Evolutionary conservation across 2,797 vertebrate species (phyloP).

Genomic region (Manis crassicaudata): DNA sequence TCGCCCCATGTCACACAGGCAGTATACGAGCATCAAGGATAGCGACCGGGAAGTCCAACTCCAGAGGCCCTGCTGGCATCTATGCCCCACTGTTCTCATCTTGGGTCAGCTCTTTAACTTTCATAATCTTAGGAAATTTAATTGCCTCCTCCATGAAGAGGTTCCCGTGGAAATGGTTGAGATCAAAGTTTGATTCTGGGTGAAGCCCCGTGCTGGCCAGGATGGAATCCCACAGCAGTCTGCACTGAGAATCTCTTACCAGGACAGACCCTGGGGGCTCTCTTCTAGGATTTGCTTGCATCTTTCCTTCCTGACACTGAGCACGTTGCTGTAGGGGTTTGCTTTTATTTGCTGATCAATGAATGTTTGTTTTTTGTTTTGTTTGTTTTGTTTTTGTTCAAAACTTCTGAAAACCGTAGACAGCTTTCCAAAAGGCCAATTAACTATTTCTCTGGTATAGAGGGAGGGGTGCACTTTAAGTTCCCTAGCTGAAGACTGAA

Average conservation of each 20-base stretch:
- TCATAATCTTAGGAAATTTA: background rate
- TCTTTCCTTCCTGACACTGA: constrained; percentile 79
- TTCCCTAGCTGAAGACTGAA: background rate
- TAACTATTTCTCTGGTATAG: background rate
- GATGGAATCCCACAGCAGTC: background rate
- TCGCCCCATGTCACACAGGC: background rate
- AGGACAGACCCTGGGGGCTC: too few species aligned
- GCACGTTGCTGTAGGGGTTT: constrained; percentile 70
- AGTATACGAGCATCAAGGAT: background rate
- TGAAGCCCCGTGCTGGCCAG: background rate
- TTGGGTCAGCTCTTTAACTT: background rate
- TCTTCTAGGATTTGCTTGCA: constrained; percentile 53
- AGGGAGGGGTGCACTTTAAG: background rate
- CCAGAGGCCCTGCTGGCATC: background rate
- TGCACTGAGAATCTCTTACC: background rate
- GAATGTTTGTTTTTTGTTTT: background rate
- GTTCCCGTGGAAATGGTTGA: background rate
- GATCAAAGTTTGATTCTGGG: background rate
- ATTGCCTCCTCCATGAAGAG: background rate
- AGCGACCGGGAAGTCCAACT: background rate
- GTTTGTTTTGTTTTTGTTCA: background rate
- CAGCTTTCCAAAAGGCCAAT: background rate
- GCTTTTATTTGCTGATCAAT: constrained; percentile 77
- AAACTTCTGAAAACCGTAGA: background rate
- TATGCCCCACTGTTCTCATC: background rate